Conservation (phyloP, 2,113 vertebrate species). For the Stigmatopora argus region DNA sequence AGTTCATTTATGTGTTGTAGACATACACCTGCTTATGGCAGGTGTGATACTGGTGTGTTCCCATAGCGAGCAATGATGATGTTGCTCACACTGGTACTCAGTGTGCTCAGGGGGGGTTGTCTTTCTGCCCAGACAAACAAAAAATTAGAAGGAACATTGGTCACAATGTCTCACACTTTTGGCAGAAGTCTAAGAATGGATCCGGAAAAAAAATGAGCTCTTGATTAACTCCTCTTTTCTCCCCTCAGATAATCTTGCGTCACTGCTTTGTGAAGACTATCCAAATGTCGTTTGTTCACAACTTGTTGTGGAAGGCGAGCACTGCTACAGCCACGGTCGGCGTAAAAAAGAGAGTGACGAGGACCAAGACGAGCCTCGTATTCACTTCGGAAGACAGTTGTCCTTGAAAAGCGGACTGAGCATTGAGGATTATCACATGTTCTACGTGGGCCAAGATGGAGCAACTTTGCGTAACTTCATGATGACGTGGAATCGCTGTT, state of each 20-base stretch:
- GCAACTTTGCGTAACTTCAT: constrained; percentile 83
- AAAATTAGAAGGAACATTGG: too few relatives aligned
- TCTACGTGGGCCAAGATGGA: constrained; percentile 82
- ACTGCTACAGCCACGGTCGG: constrained; percentile 38
- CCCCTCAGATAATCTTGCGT: constrained; percentile 65
- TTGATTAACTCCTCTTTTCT: neutral
- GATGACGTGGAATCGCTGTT: constrained; percentile 84
- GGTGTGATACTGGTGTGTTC: too few relatives aligned
- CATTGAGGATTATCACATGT: constrained; percentile 77
- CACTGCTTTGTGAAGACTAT: constrained; percentile 65
- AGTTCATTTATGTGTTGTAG: too few relatives aligned
- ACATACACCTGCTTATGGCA: too few relatives aligned
- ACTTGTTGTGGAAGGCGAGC: constrained; percentile 58
- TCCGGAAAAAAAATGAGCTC: neutral
- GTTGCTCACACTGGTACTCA: too few relatives aligned
- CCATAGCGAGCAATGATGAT: too few relatives aligned
- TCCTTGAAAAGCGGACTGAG: constrained; percentile 42
- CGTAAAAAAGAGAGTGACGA: constrained; percentile 5
- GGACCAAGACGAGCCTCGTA: constrained; percentile 28
- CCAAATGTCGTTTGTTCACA: constrained; percentile 72
- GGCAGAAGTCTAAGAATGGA: neutral
- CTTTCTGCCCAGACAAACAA: too few relatives aligned
- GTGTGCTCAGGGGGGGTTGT: too few relatives aligned
- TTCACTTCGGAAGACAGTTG: constrained; percentile 76
- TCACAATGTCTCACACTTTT: too few relatives aligned